phyloP scores from a whole-genome alignment of 2,888 invertebrate genomes.

The Brachylomia viminalis region DNA sequence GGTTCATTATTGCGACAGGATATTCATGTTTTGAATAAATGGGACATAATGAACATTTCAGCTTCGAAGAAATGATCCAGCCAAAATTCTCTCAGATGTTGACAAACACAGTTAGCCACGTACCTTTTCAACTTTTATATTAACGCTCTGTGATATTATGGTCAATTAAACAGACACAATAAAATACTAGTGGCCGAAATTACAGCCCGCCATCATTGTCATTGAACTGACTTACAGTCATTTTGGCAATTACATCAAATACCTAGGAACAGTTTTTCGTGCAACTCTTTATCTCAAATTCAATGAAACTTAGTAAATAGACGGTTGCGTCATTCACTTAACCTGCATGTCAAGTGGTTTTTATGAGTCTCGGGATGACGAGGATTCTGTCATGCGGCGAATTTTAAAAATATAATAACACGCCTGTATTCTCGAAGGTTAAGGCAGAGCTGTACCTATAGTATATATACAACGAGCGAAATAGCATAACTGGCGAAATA shows the following conservation, averaged over 20 bases:
- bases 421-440: too few relatives aligned
- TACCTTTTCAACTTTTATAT: too few relatives aligned
- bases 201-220: conserved; percentile 15
- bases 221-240: conserved; percentile 58
- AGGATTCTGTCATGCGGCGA: conserved; percentile 11
- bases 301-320: conserved; percentile 26
- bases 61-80: too few relatives aligned
- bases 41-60: background rate
- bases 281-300: conserved; percentile 11
- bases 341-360: conserved; percentile 46
- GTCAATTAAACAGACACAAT: conserved; percentile 14
- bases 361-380: conserved; percentile 23
- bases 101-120: too few relatives aligned
- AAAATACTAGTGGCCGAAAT: conserved; percentile 11
- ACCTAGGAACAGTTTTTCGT: conserved; percentile 37
- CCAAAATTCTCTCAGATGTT: too few relatives aligned
- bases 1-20: conserved; percentile 17
- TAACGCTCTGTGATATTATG: too few relatives aligned
- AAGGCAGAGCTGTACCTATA: background rate
- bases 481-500: too few relatives aligned
- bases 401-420: background rate
- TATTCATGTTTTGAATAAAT: conserved; percentile 1
- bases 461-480: background rate
- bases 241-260: conserved; percentile 32
- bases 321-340: conserved; percentile 40